Percentiles rank a stretch among this genome's conserved stretches.
Conservation (phyloP, 2,113 vertebrate species). For the Bungarus multicinctus region DNA sequence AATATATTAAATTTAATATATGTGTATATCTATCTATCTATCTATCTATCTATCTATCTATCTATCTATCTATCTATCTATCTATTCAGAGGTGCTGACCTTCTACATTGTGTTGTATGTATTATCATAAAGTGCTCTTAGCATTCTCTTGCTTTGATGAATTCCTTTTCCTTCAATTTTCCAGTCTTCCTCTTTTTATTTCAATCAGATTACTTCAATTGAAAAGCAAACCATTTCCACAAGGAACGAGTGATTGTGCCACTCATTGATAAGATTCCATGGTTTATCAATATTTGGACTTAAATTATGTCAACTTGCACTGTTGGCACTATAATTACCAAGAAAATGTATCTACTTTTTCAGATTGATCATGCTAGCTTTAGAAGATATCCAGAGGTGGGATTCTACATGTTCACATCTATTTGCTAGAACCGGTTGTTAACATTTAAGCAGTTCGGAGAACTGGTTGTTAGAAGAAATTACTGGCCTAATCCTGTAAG, state of each 20-base stretch:
- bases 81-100: neutral
- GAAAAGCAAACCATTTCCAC: neutral
- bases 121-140: neutral
- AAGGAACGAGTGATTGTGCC: slow-evolving; percentile 9
- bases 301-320: slow-evolving; percentile 8
- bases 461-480: no score
- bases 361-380: neutral
- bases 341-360: neutral
- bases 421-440: no score
- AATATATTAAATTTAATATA: no score
- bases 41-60: no score
- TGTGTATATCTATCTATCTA: no score
- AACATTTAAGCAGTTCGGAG: no score
- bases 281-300: slow-evolving; percentile 7
- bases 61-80: no score
- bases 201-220: slow-evolving; percentile 16
- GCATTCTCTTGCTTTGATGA: slow-evolving; percentile 1
- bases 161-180: slow-evolving; percentile 5
- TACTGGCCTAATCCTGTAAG: no score
- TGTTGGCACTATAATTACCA: slow-evolving; percentile 2
- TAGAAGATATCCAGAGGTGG: slow-evolving; percentile 15
- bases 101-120: slow-evolving; percentile 5
- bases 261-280: neutral
- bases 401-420: no score
- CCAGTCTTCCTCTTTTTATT: neutral